These are phyloP conservation scores for Petrolisthes cinctipes DNA, from an alignment of 2,888 invertebrate genomes.

Conservation along the genomic window DNA sequence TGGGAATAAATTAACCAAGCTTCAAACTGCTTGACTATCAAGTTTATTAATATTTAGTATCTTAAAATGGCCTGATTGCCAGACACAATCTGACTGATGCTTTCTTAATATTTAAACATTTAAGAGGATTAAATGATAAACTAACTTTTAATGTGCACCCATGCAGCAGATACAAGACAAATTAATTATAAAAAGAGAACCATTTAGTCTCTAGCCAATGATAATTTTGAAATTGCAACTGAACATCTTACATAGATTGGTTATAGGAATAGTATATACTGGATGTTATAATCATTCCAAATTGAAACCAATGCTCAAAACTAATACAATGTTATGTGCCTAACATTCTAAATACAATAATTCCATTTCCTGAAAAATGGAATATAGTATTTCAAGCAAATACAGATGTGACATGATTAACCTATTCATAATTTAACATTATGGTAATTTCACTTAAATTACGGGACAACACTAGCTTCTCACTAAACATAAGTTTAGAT, in stretches of 20 bases:
- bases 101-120: slow-evolving; percentile 48
- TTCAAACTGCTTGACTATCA: not conserved
- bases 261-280: not conserved
- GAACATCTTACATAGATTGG: not conserved
- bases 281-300: not conserved
- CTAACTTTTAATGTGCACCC: slow-evolving; percentile 23
- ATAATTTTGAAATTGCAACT: not conserved
- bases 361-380: not conserved
- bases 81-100: slow-evolving; percentile 25
- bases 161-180: slow-evolving; percentile 3
- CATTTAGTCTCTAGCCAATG: not conserved
- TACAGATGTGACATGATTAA: slow-evolving; percentile 8
- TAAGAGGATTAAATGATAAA: slow-evolving; percentile 33
- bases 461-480: slow-evolving; percentile 24
- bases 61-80: slow-evolving; percentile 37
- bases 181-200: slow-evolving; percentile 5
- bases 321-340: not conserved
- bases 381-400: slow-evolving; percentile 1
- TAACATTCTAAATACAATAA: slow-evolving; percentile 8
- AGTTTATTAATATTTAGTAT: slow-evolving; percentile 7
- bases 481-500: slow-evolving; percentile 23
- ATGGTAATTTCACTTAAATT: slow-evolving; percentile 3
- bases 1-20: too few relatives aligned
- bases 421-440: slow-evolving; percentile 9
- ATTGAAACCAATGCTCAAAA: not conserved